Evolutionary conservation across 2,113 vertebrate genomes (phyloP).

Genomic region (Cygnus atratus): DNA sequence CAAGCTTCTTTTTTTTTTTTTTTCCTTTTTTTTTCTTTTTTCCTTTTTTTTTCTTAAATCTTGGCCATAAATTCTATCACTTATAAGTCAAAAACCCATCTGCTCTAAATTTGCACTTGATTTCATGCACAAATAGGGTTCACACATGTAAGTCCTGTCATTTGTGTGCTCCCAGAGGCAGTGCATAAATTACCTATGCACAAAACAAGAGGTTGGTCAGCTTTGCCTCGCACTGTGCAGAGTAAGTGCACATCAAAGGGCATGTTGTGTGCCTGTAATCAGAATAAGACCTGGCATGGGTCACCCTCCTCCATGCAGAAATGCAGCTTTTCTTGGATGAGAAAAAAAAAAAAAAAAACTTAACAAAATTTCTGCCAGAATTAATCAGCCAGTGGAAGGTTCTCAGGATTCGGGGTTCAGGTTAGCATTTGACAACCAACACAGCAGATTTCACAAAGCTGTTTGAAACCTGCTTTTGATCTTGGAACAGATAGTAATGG

Average conservation of each 20-base stretch:
- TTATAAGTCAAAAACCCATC: slow-evolving; percentile 48
- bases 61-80: slow-evolving; percentile 47
- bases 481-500: background rate
- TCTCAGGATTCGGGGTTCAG: background rate
- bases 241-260: slow-evolving; percentile 57
- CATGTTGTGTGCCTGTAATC: slow-evolving; percentile 16
- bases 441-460: background rate
- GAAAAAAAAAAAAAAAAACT: background rate
- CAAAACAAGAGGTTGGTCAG: slow-evolving; percentile 21
- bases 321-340: background rate
- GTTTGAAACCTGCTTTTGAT: background rate
- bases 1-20: background rate
- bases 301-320: background rate
- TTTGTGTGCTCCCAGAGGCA: slow-evolving; percentile 51
- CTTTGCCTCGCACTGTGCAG: background rate
- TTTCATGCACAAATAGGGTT: slow-evolving; percentile 58
- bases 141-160: slow-evolving; percentile 55
- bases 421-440: background rate
- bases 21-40: background rate
- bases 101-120: slow-evolving; percentile 68
- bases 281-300: background rate
- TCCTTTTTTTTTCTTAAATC: background rate
- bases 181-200: slow-evolving; percentile 48
- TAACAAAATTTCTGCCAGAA: background rate
- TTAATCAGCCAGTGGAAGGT: background rate